Conservation (phyloP, 2,797 vertebrate genomes). For the Spatula clypeata region DNA sequence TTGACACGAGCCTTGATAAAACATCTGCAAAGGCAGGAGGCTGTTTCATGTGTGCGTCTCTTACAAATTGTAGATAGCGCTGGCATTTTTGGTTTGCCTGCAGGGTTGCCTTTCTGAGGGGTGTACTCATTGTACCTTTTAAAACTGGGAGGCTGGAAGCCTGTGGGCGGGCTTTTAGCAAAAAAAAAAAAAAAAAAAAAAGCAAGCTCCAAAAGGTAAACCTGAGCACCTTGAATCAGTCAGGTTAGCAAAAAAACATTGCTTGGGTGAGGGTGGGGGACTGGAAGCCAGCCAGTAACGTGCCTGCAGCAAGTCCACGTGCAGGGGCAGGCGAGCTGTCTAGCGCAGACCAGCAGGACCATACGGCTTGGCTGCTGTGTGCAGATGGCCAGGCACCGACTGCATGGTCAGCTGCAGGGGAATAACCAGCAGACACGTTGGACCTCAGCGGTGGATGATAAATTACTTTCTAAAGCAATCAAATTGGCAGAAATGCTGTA, state of each 20-base stretch:
- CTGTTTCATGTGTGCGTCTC: not conserved
- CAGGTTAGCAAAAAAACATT: not conserved
- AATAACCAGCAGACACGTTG: not conserved
- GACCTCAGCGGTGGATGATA: not conserved
- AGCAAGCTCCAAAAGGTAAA: not conserved
- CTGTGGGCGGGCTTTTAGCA: not conserved
- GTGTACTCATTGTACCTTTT: rapidly evolving
- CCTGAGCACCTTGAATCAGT: not conserved
- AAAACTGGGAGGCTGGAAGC: not conserved
- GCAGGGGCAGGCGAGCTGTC: rapidly evolving
- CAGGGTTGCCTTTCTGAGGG: not conserved
- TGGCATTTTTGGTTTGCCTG: not conserved
- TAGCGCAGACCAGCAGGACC: rapidly evolving
- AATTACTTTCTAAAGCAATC: not conserved
- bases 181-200: too few species aligned
- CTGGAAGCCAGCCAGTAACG: not conserved
- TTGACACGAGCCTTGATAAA: not conserved
- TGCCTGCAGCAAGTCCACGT: not conserved
- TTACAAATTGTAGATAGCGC: not conserved
- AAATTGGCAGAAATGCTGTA: not conserved
- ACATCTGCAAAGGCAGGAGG: not conserved
- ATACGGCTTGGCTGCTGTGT: not conserved
- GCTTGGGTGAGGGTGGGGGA: not conserved
- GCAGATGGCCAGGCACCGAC: rapidly evolving
- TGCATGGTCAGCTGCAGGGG: not conserved